These are phyloP conservation scores for Blastobasis adustella DNA, from an alignment of 2,888 invertebrate genomes.

Conservation along the genomic window DNA sequence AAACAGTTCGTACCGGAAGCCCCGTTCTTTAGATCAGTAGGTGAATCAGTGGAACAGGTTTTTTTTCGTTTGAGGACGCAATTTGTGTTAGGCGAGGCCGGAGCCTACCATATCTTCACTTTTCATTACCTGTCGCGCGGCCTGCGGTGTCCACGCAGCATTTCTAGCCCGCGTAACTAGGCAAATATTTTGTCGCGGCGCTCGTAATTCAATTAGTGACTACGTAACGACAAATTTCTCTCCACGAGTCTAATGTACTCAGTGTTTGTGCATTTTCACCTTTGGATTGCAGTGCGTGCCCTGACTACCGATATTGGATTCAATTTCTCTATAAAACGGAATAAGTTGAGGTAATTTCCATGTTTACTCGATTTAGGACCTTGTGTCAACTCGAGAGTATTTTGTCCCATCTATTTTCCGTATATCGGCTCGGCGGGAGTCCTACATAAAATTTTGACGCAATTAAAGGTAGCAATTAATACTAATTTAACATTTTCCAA, in stretches of 20 bases:
- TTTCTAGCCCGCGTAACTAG: slow-evolving; percentile 2
- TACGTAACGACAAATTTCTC: slow-evolving; percentile 17
- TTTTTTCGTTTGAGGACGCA: slow-evolving; percentile 38
- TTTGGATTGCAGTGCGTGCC: slow-evolving; percentile 42
- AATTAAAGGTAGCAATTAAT: slow-evolving; percentile 9
- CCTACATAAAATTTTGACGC: not conserved
- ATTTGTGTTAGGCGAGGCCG: slow-evolving; percentile 35
- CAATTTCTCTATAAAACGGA: slow-evolving; percentile 5
- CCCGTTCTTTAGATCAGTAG: slow-evolving; percentile 53
- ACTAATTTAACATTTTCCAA: slow-evolving; percentile 14
- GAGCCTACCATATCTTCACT: slow-evolving; percentile 36
- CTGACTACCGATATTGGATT: slow-evolving; percentile 18
- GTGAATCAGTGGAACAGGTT: slow-evolving; percentile 57
- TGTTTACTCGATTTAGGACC: not conserved
- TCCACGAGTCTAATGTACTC: slow-evolving; percentile 11
- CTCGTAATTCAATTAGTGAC: slow-evolving; percentile 48
- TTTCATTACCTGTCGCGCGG: slow-evolving; percentile 26
- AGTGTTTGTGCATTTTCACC: slow-evolving; percentile 35
- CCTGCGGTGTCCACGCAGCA: not conserved
- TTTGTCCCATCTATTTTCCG: not conserved
- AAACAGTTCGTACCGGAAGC: slow-evolving; percentile 33
- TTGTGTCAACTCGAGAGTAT: not conserved
- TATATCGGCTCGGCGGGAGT: not conserved
- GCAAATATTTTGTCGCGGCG: slow-evolving; percentile 22
- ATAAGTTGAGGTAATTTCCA: slow-evolving; percentile 9